Conservation (phyloP, 2,797 vertebrate genomes). For the Dendrocincla fuliginosa region DNA sequence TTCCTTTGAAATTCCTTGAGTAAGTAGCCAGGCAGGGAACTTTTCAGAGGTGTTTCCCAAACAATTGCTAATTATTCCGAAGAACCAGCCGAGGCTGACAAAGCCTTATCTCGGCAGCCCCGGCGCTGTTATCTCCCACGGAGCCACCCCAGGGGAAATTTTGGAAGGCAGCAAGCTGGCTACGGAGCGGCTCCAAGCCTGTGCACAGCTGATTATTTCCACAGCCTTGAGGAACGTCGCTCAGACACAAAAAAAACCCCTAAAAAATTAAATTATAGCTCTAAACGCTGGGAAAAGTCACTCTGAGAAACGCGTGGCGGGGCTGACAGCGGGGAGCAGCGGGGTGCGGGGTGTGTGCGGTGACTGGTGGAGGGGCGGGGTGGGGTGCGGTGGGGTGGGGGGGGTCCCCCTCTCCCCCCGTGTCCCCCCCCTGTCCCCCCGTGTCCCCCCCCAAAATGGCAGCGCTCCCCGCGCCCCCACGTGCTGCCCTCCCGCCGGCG, state of each 20-base stretch:
- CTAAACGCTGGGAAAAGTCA: not conserved
- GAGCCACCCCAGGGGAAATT: not conserved
- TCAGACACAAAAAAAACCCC: too few species aligned
- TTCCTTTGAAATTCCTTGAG: not conserved
- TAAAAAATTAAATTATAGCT: not conserved
- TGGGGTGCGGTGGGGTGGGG: not conserved
- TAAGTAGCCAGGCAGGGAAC: not conserved
- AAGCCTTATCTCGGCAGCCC: not conserved
- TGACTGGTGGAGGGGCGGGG: not conserved
- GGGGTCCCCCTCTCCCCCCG: too few species aligned
- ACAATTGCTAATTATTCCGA: not conserved
- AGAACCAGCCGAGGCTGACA: not conserved
- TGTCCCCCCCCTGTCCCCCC: too few species aligned
- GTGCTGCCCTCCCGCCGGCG: too few species aligned
- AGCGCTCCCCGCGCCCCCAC: too few species aligned
- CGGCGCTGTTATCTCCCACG: not conserved
- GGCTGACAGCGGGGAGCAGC: not conserved
- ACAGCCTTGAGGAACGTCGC: not conserved
- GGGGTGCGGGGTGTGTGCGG: not conserved
- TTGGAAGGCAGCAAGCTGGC: not conserved
- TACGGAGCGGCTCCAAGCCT: not conserved
- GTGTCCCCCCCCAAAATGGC: too few species aligned
- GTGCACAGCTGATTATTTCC: conserved; percentile 6
- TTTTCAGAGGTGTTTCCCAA: not conserved
- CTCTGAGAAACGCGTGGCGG: not conserved